Evolutionary conservation across 2,888 invertebrate species (phyloP).

Genomic region (Leptothorax acervorum): DNA sequence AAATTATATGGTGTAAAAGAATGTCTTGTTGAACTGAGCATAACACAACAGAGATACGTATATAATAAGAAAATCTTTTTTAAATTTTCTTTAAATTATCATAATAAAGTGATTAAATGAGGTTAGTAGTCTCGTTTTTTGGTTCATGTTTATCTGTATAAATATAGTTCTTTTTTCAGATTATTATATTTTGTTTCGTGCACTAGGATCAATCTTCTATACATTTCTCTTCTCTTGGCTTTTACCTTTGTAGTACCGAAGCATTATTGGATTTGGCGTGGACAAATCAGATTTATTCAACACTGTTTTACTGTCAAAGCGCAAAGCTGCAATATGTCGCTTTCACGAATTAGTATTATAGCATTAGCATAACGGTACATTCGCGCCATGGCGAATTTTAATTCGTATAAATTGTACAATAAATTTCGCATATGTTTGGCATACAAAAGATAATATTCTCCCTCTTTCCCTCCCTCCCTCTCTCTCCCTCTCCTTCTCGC

Average conservation of each 20-base stretch:
- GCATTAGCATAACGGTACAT: background rate
- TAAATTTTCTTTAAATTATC: background rate
- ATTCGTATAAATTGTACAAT: background rate
- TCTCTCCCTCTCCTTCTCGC: background rate
- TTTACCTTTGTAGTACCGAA: constrained; percentile 14
- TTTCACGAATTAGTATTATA: constrained; percentile 6
- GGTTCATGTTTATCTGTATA: background rate
- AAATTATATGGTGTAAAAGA: background rate
- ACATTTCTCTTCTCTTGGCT: background rate
- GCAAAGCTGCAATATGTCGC: background rate
- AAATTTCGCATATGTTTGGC: background rate
- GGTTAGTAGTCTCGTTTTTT: background rate
- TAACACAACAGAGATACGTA: background rate
- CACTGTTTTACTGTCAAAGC: constrained; percentile 12
- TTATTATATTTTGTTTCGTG: background rate
- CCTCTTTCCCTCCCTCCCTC: too few relatives aligned
- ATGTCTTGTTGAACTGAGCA: background rate
- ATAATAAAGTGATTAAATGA: background rate
- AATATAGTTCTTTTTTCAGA: background rate
- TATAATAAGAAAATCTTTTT: background rate
- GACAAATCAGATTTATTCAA: constrained; percentile 11
- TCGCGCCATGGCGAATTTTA: background rate
- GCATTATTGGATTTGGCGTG: background rate
- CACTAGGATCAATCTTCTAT: background rate
- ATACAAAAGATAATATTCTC: background rate